These are phyloP conservation scores for Epizoanthus illoricatus DNA, from an alignment of 92 coral and sea anemone genomes.

Conservation along the genomic window DNA sequence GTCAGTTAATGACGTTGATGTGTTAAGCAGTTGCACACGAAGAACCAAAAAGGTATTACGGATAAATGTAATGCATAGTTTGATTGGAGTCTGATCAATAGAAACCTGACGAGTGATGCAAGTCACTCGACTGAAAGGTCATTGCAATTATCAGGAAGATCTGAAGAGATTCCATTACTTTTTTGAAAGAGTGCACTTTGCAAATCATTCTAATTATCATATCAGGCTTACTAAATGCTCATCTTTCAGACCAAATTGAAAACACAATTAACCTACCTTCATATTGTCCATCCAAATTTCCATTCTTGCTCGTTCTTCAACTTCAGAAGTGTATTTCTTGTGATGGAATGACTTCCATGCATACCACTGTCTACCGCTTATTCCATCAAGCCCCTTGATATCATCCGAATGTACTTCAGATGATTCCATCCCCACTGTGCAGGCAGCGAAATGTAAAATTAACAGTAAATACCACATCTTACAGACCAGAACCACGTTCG, in stretches of 20 bases:
- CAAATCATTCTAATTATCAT: no score
- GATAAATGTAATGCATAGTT: no score
- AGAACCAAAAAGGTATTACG: no score
- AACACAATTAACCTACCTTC: constrained; percentile 40
- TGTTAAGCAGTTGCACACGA: no score
- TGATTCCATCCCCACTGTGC: neutral
- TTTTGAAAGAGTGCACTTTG: neutral
- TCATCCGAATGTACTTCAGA: neutral
- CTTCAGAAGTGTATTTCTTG: constrained; percentile 46
- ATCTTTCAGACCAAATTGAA: neutral
- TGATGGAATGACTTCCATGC: constrained; percentile 73
- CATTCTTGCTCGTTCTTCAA: constrained; percentile 61
- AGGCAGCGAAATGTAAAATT: neutral
- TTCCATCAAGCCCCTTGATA: neutral
- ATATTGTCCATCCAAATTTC: constrained; percentile 76
- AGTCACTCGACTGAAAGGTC: neutral
- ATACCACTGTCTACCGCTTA: constrained; percentile 50
- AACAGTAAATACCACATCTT: neutral
- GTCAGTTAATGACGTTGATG: no score
- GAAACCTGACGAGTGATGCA: no score
- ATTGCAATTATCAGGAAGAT: neutral
- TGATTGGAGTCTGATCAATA: no score
- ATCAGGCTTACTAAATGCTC: neutral
- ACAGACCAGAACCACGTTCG: no score
- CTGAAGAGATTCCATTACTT: neutral